These are phyloP conservation scores for Pseudococcus jackbeardsleyi DNA, from an alignment of 2,888 invertebrate genomes.

Conservation along the genomic window DNA sequence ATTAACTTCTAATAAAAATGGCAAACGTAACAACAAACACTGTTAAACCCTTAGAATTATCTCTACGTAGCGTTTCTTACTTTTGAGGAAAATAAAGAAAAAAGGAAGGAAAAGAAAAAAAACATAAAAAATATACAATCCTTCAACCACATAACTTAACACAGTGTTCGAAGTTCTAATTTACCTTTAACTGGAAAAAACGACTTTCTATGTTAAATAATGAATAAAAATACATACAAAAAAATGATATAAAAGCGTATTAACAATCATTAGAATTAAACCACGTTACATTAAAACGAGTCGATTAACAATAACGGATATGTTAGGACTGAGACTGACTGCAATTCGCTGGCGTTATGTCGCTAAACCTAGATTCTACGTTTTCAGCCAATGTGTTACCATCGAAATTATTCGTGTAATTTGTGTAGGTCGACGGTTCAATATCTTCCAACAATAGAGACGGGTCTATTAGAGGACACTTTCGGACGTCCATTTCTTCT, in stretches of 20 bases:
- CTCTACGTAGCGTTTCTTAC: slow-evolving; percentile 34
- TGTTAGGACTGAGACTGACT: slow-evolving; percentile 59
- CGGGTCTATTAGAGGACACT: slow-evolving; percentile 42
- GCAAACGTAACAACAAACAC: slow-evolving; percentile 59
- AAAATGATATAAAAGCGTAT: slow-evolving; percentile 64
- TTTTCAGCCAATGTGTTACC: slow-evolving; percentile 23
- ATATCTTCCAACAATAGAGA: slow-evolving; percentile 54
- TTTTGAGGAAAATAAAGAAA: neutral
- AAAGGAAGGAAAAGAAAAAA: neutral
- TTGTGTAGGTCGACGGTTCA: slow-evolving; percentile 44
- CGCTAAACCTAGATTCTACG: slow-evolving; percentile 35
- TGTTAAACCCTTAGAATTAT: slow-evolving; percentile 41
- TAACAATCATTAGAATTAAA: slow-evolving; percentile 45
- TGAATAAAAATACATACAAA: slow-evolving; percentile 61
- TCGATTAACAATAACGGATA: slow-evolving; percentile 40
- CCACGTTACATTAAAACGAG: neutral
- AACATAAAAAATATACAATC: slow-evolving; percentile 16
- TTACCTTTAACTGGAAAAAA: slow-evolving; percentile 46
- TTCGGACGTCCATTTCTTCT: slow-evolving; percentile 58
- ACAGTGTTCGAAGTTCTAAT: slow-evolving; percentile 58
- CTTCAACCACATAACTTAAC: slow-evolving; percentile 57
- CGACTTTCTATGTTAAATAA: slow-evolving; percentile 48
- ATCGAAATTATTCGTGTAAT: slow-evolving; percentile 49
- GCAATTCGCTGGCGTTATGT: slow-evolving; percentile 31
- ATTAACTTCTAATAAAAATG: slow-evolving; percentile 58